Evolutionary conservation across 2,113 vertebrate genomes (phyloP), one percentile per base, ranked within the genome.

Genomic region (Donacobius atricapilla): DNA sequence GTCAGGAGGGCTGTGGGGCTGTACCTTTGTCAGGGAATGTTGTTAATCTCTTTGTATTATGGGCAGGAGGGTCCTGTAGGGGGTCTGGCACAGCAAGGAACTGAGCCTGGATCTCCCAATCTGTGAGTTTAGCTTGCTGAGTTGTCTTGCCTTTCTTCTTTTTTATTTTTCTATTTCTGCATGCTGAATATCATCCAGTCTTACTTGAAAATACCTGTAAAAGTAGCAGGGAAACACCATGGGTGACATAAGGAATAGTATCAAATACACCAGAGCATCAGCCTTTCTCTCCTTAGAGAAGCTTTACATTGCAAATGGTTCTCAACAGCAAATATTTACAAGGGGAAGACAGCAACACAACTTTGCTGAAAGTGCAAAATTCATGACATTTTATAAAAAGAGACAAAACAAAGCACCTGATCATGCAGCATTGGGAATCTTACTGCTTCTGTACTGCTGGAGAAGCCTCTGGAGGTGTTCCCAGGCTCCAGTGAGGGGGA

Each of bases 261-360:
- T 69, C 56, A 75, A 56, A 78, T 68, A n/a, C 35, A 84, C 22
- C 70, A 90, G 48, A 81, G 24, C n/a, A 45, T 64, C 56, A 68
- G 44, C 33, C 42, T 37, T 37, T 54, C 33, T 73, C 16, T 77
- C 27, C 31, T 70, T 73, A 33, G 39, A n/a, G 54, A 88, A n/a
- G 4, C 64, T 92, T 71, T n/a, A 60, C 40, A 8, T 56, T 68
- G 61, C 39, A 83, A 51, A 70, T 68, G 11, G 13, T 68, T 93
- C 89, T 87, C 83, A 75, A 35, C 48, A 81, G 88, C 72, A 81
- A 88, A 78, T 81, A 71, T 86, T 78, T 90, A 60, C 75, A 81
- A 48, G 85, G 37, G 47, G 18, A 83, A 78, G 68, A 79, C 77
- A 78, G 40, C 44, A 69, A 22, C 3, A 17, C 23, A 71, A 54